phyloP scores from a whole-genome alignment of 2,888 invertebrate genomes.

The Emmelina monodactyla region DNA sequence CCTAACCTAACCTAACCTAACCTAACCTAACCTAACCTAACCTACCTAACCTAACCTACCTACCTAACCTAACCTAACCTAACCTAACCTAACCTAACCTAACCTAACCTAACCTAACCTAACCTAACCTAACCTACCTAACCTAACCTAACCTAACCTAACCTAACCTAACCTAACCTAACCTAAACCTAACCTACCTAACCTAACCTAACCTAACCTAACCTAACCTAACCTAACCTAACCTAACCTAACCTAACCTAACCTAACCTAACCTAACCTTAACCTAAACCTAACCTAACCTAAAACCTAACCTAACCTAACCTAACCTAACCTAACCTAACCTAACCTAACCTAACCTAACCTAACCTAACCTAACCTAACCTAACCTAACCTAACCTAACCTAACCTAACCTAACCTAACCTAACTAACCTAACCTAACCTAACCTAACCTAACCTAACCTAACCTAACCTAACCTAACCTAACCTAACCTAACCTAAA shows the following conservation, averaged over 20 bases:
- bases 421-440: constrained; percentile 12
- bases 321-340: constrained; percentile 3
- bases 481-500: constrained; percentile 12
- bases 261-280: constrained; percentile 5
- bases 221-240: constrained; percentile 11
- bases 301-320: constrained; percentile 2
- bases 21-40: constrained; percentile 15
- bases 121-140: constrained; percentile 13
- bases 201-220: constrained; percentile 13
- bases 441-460: constrained; percentile 7
- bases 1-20: constrained; percentile 14
- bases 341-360: constrained; percentile 6
- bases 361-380: constrained; percentile 10
- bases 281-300: constrained; percentile 6
- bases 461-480: constrained; percentile 10
- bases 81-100: constrained; percentile 7
- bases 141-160: constrained; percentile 12
- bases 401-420: constrained; percentile 13
- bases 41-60: too few relatives aligned
- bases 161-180: constrained; percentile 8
- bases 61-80: constrained; percentile 14
- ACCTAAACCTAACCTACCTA: constrained; percentile 17
- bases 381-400: constrained; percentile 14
- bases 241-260: constrained; percentile 5
- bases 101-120: constrained; percentile 12